Percentiles rank a stretch among this genome's conserved stretches.
phyloP scores from a whole-genome alignment of 37 sponge, comb jelly and placozoan species.

The Oscarella lobularis region DNA sequence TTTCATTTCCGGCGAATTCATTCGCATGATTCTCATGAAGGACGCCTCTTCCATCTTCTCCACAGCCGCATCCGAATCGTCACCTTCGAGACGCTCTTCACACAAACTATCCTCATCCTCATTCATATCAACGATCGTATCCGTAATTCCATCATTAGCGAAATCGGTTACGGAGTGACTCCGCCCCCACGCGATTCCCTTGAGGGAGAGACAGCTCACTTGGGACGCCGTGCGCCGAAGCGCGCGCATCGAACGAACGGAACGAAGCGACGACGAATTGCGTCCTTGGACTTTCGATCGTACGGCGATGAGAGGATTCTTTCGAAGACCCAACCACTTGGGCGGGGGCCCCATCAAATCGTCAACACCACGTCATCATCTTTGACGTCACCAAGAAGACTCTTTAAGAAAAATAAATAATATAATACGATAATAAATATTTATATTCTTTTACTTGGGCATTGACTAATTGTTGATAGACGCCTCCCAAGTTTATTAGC shows the following conservation, averaged over 20 bases:
- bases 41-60: neutral
- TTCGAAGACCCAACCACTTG: neutral
- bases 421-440: no score
- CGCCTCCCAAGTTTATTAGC: slow-evolving; percentile 52
- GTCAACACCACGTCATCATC: slow-evolving; percentile 1
- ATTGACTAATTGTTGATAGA: neutral
- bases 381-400: neutral
- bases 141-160: no score
- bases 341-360: neutral
- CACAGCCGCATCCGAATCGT: neutral
- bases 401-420: no score
- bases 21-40: slow-evolving; percentile 19
- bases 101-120: neutral
- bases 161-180: slow-evolving; percentile 23
- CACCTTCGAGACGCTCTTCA: neutral
- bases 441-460: neutral
- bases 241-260: no score
- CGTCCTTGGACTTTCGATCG: neutral
- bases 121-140: neutral
- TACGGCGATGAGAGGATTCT: neutral
- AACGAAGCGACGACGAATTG: neutral
- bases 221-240: neutral
- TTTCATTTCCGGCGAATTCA: slow-evolving; percentile 49
- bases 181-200: neutral
- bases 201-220: neutral